These are phyloP conservation scores for Falco punctatus DNA, from an alignment of 2,113 vertebrate genomes.

Conservation along the genomic window DNA sequence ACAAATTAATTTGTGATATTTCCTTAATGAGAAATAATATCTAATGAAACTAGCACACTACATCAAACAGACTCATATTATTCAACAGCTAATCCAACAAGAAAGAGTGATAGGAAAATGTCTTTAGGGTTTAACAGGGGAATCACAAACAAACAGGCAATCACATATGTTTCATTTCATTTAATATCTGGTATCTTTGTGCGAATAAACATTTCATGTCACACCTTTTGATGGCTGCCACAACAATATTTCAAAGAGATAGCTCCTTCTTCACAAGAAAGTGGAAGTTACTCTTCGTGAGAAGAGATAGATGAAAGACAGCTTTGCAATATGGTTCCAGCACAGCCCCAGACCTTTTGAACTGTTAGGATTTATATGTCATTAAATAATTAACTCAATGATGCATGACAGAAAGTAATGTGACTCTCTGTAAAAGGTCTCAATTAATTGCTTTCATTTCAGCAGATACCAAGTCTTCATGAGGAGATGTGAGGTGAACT, in stretches of 20 bases:
- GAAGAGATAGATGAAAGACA: not conserved
- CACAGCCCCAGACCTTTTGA: slow-evolving; percentile 42
- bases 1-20: slow-evolving; percentile 46
- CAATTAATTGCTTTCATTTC: slow-evolving; percentile 55
- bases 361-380: not conserved
- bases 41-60: slow-evolving; percentile 11
- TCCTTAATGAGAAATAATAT: slow-evolving; percentile 53
- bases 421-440: slow-evolving; percentile 27
- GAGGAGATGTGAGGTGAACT: slow-evolving; percentile 20
- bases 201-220: slow-evolving; percentile 61
- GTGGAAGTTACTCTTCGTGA: not conserved
- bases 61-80: not conserved
- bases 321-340: not conserved
- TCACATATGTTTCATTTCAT: slow-evolving; percentile 35
- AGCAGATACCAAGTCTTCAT: not conserved
- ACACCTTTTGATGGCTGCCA: slow-evolving; percentile 66
- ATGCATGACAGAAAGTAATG: slow-evolving; percentile 33
- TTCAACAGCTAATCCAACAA: not conserved
- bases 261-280: not conserved
- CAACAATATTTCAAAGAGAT: slow-evolving; percentile 43
- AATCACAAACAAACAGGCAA: slow-evolving; percentile 31
- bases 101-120: not conserved
- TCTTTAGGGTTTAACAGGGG: slow-evolving; percentile 14
- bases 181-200: slow-evolving; percentile 24
- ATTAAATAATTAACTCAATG: slow-evolving; percentile 68